Conservation (phyloP, 2,888 invertebrate species). For the Nysson spinosus region DNA sequence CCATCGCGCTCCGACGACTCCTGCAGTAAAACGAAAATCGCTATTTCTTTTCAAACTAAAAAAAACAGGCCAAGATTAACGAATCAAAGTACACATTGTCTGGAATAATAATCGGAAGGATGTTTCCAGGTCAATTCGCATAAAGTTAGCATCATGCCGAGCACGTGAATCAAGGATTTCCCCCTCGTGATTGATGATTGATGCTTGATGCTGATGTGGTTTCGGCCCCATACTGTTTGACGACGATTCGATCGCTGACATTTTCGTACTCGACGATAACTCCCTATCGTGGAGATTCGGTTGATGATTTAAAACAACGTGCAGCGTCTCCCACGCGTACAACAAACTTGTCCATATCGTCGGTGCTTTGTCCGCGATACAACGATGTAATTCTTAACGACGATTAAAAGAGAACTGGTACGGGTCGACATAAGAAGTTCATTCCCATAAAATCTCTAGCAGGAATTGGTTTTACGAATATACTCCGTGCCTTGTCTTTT, state of each 20-base stretch:
- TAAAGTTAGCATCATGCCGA: conserved; percentile 36
- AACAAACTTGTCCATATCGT: conserved; percentile 6
- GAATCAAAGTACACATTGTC: conserved; percentile 51
- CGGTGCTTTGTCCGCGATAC: conserved; percentile 7
- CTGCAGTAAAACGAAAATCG: conserved; percentile 56
- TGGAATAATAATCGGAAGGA: conserved; percentile 44
- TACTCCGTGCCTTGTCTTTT: background rate
- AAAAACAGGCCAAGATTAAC: conserved; percentile 32
- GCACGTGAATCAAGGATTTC: conserved; percentile 38
- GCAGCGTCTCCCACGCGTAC: conserved; percentile 13
- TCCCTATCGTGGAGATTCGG: conserved; percentile 21
- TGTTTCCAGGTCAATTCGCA: conserved; percentile 41
- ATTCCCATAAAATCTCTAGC: conserved; percentile 1
- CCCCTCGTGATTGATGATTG: conserved; percentile 30
- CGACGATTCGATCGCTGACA: conserved; percentile 36
- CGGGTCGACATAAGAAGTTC: conserved; percentile 2
- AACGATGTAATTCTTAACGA: conserved; percentile 7
- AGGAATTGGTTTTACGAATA: background rate
- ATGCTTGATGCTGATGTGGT: conserved; percentile 31
- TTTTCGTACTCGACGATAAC: conserved; percentile 17
- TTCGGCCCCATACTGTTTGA: conserved; percentile 48
- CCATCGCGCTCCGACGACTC: conserved; percentile 48
- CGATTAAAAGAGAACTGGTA: background rate
- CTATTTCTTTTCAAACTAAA: conserved; percentile 47
- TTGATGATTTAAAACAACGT: conserved; percentile 14